Percentiles rank a stretch among this genome's conserved stretches.
These are phyloP conservation scores for Dipodomys spectabilis DNA, from an alignment of 2,113 vertebrate genomes.

Conservation along the genomic window DNA sequence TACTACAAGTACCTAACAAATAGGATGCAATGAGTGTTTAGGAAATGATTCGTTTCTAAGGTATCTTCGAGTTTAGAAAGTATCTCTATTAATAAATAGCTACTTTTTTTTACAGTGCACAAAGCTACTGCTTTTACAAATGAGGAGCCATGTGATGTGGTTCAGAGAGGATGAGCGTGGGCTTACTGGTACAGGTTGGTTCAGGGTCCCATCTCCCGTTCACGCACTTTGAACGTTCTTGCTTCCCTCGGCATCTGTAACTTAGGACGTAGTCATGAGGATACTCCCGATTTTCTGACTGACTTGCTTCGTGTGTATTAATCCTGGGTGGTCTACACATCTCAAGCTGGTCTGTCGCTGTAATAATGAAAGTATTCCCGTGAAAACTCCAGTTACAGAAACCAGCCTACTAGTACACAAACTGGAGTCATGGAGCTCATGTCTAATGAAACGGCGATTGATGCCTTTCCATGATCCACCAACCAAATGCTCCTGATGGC, in stretches of 20 bases:
- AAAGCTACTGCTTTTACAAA: neutral
- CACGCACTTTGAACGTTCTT: slow-evolving; percentile 52
- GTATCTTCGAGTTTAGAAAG: neutral
- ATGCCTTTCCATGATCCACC: neutral
- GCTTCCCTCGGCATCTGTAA: slow-evolving; percentile 52
- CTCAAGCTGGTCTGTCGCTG: slow-evolving; percentile 58
- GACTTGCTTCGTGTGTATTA: fast-evolving
- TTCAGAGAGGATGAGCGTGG: neutral
- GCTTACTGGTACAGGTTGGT: slow-evolving; percentile 73
- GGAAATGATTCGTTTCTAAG: neutral
- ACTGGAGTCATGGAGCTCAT: neutral
- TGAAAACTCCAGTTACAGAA: slow-evolving; percentile 9
- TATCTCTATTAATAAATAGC: neutral
- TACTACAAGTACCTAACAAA: neutral
- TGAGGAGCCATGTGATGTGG: neutral
- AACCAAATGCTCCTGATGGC: neutral
- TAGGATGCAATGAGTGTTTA: neutral
- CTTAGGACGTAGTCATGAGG: fast-evolving
- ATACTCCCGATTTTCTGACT: fast-evolving
- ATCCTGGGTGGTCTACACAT: neutral
- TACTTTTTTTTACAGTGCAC: no score
- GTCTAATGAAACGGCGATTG: neutral
- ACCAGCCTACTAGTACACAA: neutral
- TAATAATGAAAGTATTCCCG: slow-evolving; percentile 21
- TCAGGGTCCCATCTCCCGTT: slow-evolving; percentile 82